phyloP scores from a whole-genome alignment of 2,113 vertebrate genomes.

The Tragelaphus strepsiceros region DNA sequence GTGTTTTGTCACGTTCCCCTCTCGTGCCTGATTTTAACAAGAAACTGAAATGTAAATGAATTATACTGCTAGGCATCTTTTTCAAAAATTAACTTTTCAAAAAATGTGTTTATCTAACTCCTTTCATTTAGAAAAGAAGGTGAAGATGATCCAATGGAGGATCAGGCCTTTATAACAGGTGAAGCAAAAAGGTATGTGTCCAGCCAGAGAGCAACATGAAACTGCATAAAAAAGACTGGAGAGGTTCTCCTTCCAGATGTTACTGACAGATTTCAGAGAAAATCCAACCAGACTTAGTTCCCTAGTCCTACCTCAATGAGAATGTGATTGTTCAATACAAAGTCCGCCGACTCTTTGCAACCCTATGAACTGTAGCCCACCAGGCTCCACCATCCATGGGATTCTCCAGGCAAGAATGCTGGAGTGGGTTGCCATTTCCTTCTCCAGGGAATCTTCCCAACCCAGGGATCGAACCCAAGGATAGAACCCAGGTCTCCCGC shows the following conservation, averaged over 20 bases:
- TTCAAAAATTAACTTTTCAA: not conserved
- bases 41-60: not conserved
- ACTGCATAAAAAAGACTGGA: not conserved
- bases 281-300: slow-evolving; percentile 8
- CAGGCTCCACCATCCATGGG: too few species aligned
- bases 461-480: too few species aligned
- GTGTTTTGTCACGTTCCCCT: slow-evolving; percentile 5
- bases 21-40: slow-evolving; percentile 12
- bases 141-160: too few species aligned
- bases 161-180: not conserved
- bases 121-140: not conserved
- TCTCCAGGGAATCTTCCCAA: too few species aligned
- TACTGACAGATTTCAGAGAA: not conserved
- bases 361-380: too few species aligned
- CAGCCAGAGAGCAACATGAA: not conserved
- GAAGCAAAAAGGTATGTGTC: not conserved
- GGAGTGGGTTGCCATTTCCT: too few species aligned
- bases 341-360: too few species aligned
- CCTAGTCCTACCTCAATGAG: not conserved
- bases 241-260: not conserved
- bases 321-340: slow-evolving; percentile 24
- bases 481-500: too few species aligned
- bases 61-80: not conserved
- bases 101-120: not conserved
- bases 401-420: too few species aligned